Evolutionary conservation across 2,888 invertebrate genomes (phyloP), one percentile per base, ranked within the genome.

Genomic region (Stenodera caucasica): DNA sequence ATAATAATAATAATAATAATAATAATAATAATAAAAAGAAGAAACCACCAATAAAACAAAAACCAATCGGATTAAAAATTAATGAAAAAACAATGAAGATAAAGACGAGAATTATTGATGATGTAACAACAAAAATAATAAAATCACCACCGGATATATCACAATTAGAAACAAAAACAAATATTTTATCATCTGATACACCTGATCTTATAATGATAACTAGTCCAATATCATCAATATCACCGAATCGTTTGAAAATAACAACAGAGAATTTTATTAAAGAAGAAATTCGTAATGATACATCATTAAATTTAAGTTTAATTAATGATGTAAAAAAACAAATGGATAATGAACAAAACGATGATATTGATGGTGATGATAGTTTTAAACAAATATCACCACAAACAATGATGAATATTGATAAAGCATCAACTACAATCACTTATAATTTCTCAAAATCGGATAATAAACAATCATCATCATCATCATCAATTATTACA

Each of bases 181-280:
- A 18, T 18, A 2, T 11, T 3, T 45, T 45, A 30, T 40, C 55
- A 29, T 75, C 78, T 33, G 78, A 81, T 73, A 81, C 82, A 6
- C 83, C 84, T 11, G 84, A 84, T 72, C 77, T 84, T 56, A 82
- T 84, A 61, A 76, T 81, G 52, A 80, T 79, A 23, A 76, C 78
- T 66, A 79, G 74, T 73, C 78, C 76, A 7, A 23, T 72, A 37
- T 64, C 33, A 12, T 33, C 33, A 33, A 12, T 4, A 33, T 33
- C n/a, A n/a, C n/a, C 33, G 2, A 21, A 45, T 45, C 18, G 15
- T 45, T 11, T 21, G 4, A 45, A 64, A 53, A 58, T 57, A 6
- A 56, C 60, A 52, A 71, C 70, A 2, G 72, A 75, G 50, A 63
- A 63, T 40, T 73, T 74, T 55, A 61, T 73, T 26, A 64, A 66